Evolutionary conservation across 2,113 vertebrate genomes (phyloP).

Genomic region (Coptodon bakossiorum): DNA sequence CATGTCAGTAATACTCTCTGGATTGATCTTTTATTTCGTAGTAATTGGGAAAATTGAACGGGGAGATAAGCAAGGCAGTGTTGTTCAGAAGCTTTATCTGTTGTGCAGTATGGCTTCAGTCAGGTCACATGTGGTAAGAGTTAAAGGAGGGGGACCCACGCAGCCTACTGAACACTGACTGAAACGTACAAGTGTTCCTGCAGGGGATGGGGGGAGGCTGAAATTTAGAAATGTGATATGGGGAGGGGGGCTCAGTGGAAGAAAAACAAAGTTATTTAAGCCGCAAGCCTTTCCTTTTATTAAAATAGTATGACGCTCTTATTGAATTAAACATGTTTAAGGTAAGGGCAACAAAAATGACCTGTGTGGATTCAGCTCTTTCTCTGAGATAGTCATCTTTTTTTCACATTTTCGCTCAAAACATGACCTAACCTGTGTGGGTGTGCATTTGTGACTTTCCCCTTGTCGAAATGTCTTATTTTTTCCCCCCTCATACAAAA

Average conservation of each 20-base stretch:
- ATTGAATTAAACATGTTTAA: constrained; percentile 77
- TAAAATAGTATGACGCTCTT: constrained; percentile 70
- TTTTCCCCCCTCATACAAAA: background rate
- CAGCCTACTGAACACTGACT: constrained; percentile 28
- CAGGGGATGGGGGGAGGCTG: constrained; percentile 61
- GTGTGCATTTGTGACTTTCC: constrained; percentile 9
- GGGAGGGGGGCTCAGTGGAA: constrained; percentile 47
- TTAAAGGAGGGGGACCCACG: constrained; percentile 54
- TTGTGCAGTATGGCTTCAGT: constrained; percentile 11
- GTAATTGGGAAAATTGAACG: constrained; percentile 61
- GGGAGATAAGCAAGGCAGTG: constrained; percentile 49
- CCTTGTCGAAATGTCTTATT: background rate
- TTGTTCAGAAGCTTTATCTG: constrained; percentile 36
- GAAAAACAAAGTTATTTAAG: constrained; percentile 72
- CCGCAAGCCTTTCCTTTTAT: constrained; percentile 69
- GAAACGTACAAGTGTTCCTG: constrained; percentile 65
- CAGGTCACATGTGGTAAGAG: constrained; percentile 66
- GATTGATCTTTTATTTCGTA: constrained; percentile 66
- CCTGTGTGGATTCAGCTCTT: constrained; percentile 19
- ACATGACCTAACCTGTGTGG: background rate
- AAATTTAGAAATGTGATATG: constrained; percentile 73
- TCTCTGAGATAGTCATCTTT: constrained; percentile 36
- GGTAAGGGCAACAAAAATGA: constrained; percentile 41
- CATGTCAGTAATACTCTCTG: constrained; percentile 41
- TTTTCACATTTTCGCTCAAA: constrained; percentile 36